These are phyloP conservation scores for Ophiothrix spiculata DNA, from an alignment of 35 echinoderm and acorn worm genomes.

Conservation along the genomic window DNA sequence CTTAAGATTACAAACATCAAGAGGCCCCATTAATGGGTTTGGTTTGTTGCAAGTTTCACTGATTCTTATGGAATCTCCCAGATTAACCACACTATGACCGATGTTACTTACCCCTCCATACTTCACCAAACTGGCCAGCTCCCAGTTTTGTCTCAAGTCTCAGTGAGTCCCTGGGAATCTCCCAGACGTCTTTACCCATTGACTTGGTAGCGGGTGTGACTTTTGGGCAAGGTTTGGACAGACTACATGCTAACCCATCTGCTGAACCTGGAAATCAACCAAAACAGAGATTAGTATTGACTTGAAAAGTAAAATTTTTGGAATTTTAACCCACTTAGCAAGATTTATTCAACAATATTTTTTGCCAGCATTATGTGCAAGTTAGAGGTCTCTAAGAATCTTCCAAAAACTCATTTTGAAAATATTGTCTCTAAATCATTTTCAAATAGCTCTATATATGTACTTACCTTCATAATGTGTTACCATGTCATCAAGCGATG, in stretches of 20 bases:
- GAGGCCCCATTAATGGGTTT: too few species aligned
- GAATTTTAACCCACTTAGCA: neutral
- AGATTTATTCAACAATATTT: neutral
- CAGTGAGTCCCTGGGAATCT: conserved; percentile 82
- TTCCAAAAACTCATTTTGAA: neutral
- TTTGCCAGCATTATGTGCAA: neutral
- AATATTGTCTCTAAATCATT: neutral
- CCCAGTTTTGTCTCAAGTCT: conserved; percentile 67
- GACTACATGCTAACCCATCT: conserved; percentile 56
- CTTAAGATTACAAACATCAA: too few species aligned
- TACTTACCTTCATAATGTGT: conserved; percentile 85
- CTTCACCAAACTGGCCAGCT: conserved; percentile 88
- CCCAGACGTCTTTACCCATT: conserved; percentile 50
- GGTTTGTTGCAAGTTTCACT: too few species aligned
- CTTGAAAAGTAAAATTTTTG: neutral
- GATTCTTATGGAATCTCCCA: too few species aligned
- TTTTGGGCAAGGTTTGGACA: conserved; percentile 55
- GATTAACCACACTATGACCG: too few species aligned
- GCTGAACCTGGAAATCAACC: conserved; percentile 21
- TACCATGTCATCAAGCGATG: conserved; percentile 63
- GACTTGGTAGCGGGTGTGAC: neutral
- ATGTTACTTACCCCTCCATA: conserved; percentile 86
- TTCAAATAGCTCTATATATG: neutral
- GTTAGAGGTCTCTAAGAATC: neutral
- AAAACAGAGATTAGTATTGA: neutral